Percentiles rank a stretch among this genome's conserved stretches.
Evolutionary conservation across 2,797 vertebrate genomes (phyloP).

Genomic region (Melopsittacus undulatus): DNA sequence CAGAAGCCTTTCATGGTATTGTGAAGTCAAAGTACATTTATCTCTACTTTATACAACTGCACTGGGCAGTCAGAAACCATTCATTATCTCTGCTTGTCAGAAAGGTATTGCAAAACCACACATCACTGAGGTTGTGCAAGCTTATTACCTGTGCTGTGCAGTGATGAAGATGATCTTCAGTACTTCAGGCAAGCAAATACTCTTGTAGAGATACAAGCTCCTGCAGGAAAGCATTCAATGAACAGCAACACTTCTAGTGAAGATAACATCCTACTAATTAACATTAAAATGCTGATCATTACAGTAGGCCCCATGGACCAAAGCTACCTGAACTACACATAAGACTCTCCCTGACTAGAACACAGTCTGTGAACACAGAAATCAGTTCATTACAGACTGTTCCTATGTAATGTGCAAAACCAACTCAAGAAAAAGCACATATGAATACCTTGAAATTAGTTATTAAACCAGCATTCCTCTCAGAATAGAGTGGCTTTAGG

Average conservation of each 20-base stretch:
- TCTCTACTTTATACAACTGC: background rate
- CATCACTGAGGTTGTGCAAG: background rate
- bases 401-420: background rate
- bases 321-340: background rate
- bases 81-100: background rate
- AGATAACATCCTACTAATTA: background rate
- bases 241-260: background rate
- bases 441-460: background rate
- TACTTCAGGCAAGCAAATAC: constrained; percentile 93
- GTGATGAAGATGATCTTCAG: constrained; percentile 90
- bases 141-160: constrained; percentile 89
- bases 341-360: background rate
- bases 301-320: background rate
- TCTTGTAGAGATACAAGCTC: constrained; percentile 90
- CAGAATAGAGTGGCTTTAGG: background rate
- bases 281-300: background rate
- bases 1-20: background rate
- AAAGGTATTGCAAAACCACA: background rate
- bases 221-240: constrained; percentile 72
- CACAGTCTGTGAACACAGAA: background rate
- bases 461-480: background rate
- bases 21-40: background rate
- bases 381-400: background rate
- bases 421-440: background rate
- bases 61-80: background rate